These are phyloP conservation scores for Polydrusus tereticollis DNA, from an alignment of 2,888 invertebrate genomes.

Conservation along the genomic window DNA sequence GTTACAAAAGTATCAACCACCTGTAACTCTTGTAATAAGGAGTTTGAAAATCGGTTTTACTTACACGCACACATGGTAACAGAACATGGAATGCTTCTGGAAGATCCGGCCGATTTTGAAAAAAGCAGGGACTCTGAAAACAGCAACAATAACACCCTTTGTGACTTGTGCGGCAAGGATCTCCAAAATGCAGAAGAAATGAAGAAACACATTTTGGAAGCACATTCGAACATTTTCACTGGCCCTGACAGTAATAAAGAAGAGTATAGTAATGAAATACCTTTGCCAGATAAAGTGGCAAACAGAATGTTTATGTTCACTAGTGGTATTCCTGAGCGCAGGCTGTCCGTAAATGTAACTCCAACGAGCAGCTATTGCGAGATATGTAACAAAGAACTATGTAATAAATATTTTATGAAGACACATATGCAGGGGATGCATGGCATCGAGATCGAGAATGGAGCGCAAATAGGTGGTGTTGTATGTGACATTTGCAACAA, in stretches of 20 bases:
- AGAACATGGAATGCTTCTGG: slow-evolving; percentile 73
- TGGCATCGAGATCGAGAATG: slow-evolving; percentile 93
- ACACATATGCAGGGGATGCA: slow-evolving; percentile 99
- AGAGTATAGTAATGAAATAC: slow-evolving; percentile 65
- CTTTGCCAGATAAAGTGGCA: slow-evolving; percentile 66
- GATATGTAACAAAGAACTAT: slow-evolving; percentile 98
- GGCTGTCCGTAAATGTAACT: slow-evolving; percentile 74
- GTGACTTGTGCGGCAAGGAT: slow-evolving; percentile 67
- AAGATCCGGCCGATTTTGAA: slow-evolving; percentile 64
- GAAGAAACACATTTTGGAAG: slow-evolving; percentile 77
- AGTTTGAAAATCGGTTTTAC: slow-evolving; percentile 79
- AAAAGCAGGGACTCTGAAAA: slow-evolving; percentile 61
- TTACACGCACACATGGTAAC: slow-evolving; percentile 78
- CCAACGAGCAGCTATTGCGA: slow-evolving; percentile 93
- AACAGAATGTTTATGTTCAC: slow-evolving; percentile 57
- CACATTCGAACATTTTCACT: slow-evolving; percentile 69
- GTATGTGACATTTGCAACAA: slow-evolving; percentile 98
- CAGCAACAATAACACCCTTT: slow-evolving; percentile 63
- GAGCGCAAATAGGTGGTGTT: slow-evolving; percentile 92
- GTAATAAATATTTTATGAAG: slow-evolving; percentile 99
- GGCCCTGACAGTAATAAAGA: slow-evolving; percentile 59
- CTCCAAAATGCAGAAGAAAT: slow-evolving; percentile 73
- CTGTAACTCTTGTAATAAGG: slow-evolving; percentile 81
- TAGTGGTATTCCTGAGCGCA: slow-evolving; percentile 67
- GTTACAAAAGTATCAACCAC: slow-evolving; percentile 68